Conservation (phyloP, 2,113 vertebrate genomes). For the Macrotis lagotis region DNA sequence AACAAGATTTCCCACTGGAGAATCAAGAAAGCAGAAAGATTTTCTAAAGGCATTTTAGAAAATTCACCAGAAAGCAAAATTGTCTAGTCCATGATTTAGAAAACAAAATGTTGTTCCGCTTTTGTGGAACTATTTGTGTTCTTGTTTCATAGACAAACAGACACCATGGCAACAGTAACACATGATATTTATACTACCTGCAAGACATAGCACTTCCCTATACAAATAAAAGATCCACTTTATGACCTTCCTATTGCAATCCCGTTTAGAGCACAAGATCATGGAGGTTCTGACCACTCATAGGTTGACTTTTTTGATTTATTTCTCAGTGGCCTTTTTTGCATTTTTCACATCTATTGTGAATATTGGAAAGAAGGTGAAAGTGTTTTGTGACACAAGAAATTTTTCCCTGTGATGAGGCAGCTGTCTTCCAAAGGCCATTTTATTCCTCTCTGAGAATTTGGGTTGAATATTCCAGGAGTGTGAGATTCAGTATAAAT, state of each 20-base stretch:
- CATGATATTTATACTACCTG: slow-evolving; percentile 84
- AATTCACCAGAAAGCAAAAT: slow-evolving; percentile 38
- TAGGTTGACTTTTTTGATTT: neutral
- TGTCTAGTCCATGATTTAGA: slow-evolving; percentile 43
- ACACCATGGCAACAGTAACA: slow-evolving; percentile 80
- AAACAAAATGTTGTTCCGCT: slow-evolving; percentile 78
- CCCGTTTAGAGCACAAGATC: slow-evolving; percentile 69
- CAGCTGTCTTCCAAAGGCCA: slow-evolving; percentile 57
- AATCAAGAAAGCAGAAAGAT: neutral
- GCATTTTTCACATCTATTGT: neutral
- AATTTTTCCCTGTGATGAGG: slow-evolving; percentile 37
- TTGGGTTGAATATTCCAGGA: slow-evolving; percentile 32
- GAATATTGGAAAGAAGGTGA: slow-evolving; percentile 12
- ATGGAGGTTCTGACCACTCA: slow-evolving; percentile 19
- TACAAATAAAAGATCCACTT: slow-evolving; percentile 74
- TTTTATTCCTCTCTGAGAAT: slow-evolving; percentile 57
- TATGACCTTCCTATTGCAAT: slow-evolving; percentile 78
- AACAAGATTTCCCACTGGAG: neutral
- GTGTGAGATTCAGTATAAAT: slow-evolving; percentile 44
- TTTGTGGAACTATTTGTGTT: slow-evolving; percentile 82
- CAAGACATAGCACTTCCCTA: slow-evolving; percentile 76
- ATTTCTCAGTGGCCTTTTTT: neutral
- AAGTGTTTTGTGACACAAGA: slow-evolving; percentile 26
- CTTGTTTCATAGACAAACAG: slow-evolving; percentile 82
- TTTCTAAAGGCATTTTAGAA: neutral